Percentiles rank a stretch among this genome's conserved stretches.
Evolutionary conservation across 2,797 vertebrate species (phyloP).

Genomic region (Thunnus albacares): DNA sequence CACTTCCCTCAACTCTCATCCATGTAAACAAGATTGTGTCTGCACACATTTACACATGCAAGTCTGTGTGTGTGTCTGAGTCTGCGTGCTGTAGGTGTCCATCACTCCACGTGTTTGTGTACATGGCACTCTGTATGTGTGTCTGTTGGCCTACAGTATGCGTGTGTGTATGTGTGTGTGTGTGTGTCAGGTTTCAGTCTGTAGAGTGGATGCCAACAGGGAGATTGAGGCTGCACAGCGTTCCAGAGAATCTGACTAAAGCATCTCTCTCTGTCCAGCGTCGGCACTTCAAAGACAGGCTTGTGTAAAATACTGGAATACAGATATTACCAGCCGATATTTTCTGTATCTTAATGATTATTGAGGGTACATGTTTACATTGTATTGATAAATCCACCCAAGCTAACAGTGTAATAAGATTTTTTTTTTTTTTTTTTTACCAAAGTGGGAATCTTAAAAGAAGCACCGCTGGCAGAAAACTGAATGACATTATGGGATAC

Average conservation of each 20-base stretch:
- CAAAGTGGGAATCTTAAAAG: background rate
- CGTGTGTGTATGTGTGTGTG: constrained; percentile 30
- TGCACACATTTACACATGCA: constrained; percentile 32
- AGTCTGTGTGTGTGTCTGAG: constrained; percentile 19
- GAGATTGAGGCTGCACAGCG: constrained; percentile 63
- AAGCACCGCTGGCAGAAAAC: background rate
- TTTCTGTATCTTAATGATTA: background rate
- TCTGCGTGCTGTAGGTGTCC: constrained; percentile 29
- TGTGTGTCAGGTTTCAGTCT: constrained; percentile 74
- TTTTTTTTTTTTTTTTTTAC: background rate
- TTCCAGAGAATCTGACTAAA: constrained; percentile 69
- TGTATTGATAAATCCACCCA: background rate
- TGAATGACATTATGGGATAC: background rate
- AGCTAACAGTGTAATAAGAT: background rate
- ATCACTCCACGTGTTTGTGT: constrained; percentile 39
- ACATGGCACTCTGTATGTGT: constrained; percentile 29
- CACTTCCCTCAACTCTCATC: constrained; percentile 35
- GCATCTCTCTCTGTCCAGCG: constrained; percentile 49
- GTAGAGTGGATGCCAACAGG: constrained; percentile 64
- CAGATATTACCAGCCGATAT: constrained; percentile 21
- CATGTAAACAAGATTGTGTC: constrained; percentile 70
- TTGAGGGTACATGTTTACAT: background rate
- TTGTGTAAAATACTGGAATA: constrained; percentile 28
- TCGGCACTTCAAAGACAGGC: constrained; percentile 67
- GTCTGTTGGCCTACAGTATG: constrained; percentile 14